Conservation (phyloP, 2,113 vertebrate genomes). For the Neogobius melanostomus region DNA sequence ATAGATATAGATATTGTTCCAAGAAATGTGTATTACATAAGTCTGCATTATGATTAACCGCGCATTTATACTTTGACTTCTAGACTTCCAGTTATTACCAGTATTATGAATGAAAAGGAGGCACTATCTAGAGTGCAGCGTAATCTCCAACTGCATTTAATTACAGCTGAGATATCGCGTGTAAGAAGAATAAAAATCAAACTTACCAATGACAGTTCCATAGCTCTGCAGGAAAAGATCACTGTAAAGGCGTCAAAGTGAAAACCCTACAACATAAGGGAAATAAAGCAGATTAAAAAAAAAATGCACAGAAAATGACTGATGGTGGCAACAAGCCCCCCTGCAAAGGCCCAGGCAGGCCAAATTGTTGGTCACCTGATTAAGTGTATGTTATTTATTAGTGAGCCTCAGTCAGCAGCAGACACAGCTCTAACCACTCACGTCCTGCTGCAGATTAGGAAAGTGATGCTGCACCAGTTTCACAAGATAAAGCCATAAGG, state of each 20-base stretch:
- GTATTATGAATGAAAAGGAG: background rate
- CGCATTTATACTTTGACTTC: background rate
- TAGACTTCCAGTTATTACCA: background rate
- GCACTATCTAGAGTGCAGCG: background rate
- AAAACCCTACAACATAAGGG: background rate
- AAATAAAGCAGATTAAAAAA: background rate
- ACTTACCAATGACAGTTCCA: constrained; percentile 74
- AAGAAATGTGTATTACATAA: background rate
- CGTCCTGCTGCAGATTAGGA: constrained; percentile 22
- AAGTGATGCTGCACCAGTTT: constrained; percentile 2
- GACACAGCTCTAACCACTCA: constrained; percentile 21
- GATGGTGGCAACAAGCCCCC: background rate
- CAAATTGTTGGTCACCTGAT: constrained; percentile 33
- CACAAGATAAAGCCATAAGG: background rate
- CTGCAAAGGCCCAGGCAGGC: background rate
- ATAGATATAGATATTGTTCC: background rate
- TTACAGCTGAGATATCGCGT: background rate
- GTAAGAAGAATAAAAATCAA: background rate
- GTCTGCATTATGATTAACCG: constrained; percentile 1
- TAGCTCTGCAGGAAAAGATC: constrained; percentile 18
- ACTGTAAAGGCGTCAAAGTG: background rate
- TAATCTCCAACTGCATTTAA: background rate
- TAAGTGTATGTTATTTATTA: constrained; percentile 16
- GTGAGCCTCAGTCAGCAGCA: constrained; percentile 36
- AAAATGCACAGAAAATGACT: background rate